These are phyloP conservation scores for Odocoileus hemionus DNA, from an alignment of 2,113 vertebrate species.

Conservation along the genomic window DNA sequence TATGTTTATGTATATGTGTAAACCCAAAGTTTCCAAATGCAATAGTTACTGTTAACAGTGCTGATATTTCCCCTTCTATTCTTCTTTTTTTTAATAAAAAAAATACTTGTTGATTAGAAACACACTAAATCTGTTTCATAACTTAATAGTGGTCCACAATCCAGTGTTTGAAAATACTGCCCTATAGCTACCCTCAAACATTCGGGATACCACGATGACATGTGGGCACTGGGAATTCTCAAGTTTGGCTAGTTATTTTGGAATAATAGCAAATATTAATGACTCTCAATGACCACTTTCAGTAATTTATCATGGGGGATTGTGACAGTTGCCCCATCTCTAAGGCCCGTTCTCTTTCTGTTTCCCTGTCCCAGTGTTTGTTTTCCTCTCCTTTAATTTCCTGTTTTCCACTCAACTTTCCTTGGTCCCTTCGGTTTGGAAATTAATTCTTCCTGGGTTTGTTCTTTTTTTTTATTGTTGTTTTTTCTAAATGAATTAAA, in stretches of 20 bases:
- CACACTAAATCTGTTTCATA: slow-evolving; percentile 2
- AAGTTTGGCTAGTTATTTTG: not conserved
- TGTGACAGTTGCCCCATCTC: not conserved
- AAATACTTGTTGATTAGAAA: not conserved
- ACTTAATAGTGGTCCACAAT: not conserved
- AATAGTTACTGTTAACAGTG: not conserved
- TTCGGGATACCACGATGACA: not conserved
- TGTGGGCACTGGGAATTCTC: not conserved
- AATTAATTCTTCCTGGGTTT: slow-evolving; percentile 70
- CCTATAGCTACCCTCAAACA: not conserved
- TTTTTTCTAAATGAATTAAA: slow-evolving; percentile 66
- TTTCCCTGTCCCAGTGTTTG: slow-evolving; percentile 16
- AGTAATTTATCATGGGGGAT: not conserved
- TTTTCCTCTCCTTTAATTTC: slow-evolving; percentile 56
- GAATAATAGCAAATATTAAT: not conserved
- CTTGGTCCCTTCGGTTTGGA: slow-evolving; percentile 44
- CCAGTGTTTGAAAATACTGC: not conserved
- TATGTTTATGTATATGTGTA: not conserved
- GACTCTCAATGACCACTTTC: not conserved
- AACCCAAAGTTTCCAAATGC: not conserved
- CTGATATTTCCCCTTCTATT: not conserved
- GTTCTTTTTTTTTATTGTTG: slow-evolving; percentile 59
- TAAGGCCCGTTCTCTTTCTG: slow-evolving; percentile 3
- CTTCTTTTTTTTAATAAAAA: not conserved
- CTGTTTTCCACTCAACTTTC: slow-evolving; percentile 56